A percentile compares a stretch with the other conserved stretches of the same genome.
Conservation (phyloP, 2,797 vertebrate species). For the Mycteria americana region DNA sequence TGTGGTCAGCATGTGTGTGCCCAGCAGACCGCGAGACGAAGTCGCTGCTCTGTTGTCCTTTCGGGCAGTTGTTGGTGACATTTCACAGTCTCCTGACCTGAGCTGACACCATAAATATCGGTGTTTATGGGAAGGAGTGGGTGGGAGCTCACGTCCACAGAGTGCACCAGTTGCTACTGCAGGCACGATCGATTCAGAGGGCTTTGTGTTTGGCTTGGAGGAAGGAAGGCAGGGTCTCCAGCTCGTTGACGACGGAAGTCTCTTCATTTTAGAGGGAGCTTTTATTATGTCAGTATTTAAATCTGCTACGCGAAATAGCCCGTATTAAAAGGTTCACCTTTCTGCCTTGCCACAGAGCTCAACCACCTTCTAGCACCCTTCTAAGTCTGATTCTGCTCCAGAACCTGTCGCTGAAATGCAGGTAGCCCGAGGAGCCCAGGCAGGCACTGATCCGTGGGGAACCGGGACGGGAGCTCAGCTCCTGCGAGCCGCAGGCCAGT, state of each 20-base stretch:
- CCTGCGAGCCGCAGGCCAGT: neutral
- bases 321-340: neutral
- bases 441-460: neutral
- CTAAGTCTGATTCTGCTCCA: neutral
- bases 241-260: neutral
- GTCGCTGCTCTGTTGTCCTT: slow-evolving; percentile 43
- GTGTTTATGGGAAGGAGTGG: neutral
- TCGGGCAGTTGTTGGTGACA: slow-evolving; percentile 7
- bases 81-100: slow-evolving; percentile 62
- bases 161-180: neutral
- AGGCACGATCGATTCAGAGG: neutral
- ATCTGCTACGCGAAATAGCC: neutral
- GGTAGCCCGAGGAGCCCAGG: neutral
- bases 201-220: neutral
- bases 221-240: neutral
- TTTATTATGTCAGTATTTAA: neutral
- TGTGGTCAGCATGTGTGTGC: slow-evolving; percentile 67
- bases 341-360: neutral
- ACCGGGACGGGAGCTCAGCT: neutral
- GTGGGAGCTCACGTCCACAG: neutral
- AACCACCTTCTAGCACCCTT: neutral
- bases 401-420: neutral
- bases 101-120: slow-evolving; percentile 24
- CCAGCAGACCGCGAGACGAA: slow-evolving; percentile 65
- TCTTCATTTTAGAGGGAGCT: neutral